Conservation (phyloP, 2,797 vertebrate genomes). For the Catostomus latipinnis region DNA sequence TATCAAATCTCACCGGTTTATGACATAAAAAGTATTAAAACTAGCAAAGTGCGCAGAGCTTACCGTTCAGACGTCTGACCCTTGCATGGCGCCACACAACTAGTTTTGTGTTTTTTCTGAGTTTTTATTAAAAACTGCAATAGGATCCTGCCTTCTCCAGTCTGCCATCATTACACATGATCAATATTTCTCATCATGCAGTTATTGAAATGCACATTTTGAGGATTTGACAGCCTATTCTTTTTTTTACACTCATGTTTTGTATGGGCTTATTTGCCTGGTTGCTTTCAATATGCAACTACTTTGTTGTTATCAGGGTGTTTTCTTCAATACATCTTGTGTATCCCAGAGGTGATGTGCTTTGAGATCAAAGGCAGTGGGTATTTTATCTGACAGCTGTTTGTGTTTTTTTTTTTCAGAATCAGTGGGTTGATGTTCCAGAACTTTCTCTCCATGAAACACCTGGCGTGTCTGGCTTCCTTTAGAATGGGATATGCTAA, state of each 20-base stretch:
- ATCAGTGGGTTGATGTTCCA: constrained; percentile 55
- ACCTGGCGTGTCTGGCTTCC: constrained; percentile 27
- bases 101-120: no score
- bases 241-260: constrained; percentile 15
- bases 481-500: constrained; percentile 4
- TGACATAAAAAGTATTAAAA: no score
- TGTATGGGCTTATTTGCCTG: constrained; percentile 36
- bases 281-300: constrained; percentile 25
- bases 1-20: no score
- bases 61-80: no score
- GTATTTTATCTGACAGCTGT: constrained; percentile 57
- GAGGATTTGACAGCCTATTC: constrained; percentile 12
- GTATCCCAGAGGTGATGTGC: constrained; percentile 52
- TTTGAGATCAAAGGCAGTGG: constrained; percentile 57
- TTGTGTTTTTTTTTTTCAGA: constrained; percentile 50
- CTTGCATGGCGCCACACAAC: no score
- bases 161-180: not conserved
- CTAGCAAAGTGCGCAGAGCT: no score
- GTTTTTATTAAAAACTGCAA: no score
- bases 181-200: not conserved
- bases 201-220: constrained; percentile 12
- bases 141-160: no score
- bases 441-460: constrained; percentile 36
- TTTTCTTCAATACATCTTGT: constrained; percentile 54
- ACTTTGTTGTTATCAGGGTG: constrained; percentile 42